A percentile compares a stretch with the other conserved stretches of the same genome.
Conservation (phyloP, 2,113 vertebrate genomes). For the Zosterops hypoxanthus region DNA sequence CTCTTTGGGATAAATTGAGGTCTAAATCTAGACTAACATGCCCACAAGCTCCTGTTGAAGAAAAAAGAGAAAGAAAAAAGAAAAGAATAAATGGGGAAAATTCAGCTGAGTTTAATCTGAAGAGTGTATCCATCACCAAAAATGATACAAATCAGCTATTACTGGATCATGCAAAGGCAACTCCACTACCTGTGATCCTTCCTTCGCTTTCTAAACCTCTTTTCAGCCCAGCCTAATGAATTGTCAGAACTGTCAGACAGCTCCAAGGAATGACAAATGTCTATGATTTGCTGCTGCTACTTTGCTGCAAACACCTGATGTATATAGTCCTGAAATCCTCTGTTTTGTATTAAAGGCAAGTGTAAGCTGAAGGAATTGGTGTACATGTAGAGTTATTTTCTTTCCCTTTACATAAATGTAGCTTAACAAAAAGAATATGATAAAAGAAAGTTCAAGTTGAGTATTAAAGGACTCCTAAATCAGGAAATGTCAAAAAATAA, state of each 20-base stretch:
- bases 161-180: constrained; percentile 77
- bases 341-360: constrained; percentile 77
- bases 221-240: constrained; percentile 84
- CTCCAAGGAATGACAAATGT: constrained; percentile 86
- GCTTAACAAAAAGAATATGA: neutral
- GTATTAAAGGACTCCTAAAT: neutral
- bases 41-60: neutral
- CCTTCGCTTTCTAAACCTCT: constrained; percentile 80
- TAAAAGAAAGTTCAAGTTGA: neutral
- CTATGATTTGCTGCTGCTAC: constrained; percentile 82
- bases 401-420: constrained; percentile 10
- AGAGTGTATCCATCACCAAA: constrained; percentile 78
- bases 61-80: neutral
- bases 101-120: constrained; percentile 73
- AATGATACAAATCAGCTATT: constrained; percentile 84
- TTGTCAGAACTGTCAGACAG: constrained; percentile 87
- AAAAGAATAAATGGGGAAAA: neutral
- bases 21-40: neutral
- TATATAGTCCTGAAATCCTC: constrained; percentile 75
- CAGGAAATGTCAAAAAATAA: neutral
- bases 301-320: constrained; percentile 81
- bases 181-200: constrained; percentile 77
- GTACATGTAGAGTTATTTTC: constrained; percentile 64
- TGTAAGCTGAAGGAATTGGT: constrained; percentile 71
- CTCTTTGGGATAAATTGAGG: neutral